These are phyloP conservation scores for Exocentrus adspersus DNA, from an alignment of 2,888 invertebrate genomes.

Conservation along the genomic window DNA sequence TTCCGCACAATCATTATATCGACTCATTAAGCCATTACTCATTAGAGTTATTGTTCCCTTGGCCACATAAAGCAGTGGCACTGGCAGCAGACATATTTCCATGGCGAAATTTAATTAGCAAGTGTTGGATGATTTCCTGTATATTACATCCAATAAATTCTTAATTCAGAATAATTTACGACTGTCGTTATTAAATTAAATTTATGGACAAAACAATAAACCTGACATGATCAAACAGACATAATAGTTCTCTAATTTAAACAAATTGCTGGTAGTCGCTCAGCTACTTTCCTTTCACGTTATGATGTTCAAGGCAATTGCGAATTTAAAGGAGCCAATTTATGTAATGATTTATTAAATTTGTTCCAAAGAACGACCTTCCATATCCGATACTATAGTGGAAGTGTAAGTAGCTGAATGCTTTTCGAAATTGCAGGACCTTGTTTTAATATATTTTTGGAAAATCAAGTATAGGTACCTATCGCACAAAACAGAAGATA, in stretches of 20 bases:
- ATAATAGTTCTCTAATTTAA: background rate
- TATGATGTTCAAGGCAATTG: background rate
- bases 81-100: no score
- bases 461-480: no score
- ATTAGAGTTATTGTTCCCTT: background rate
- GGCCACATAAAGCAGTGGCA: background rate
- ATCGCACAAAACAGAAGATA: no score
- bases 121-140: background rate
- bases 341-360: background rate
- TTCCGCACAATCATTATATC: background rate
- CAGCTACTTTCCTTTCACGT: background rate
- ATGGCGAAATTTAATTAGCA: background rate
- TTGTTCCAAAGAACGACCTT: background rate
- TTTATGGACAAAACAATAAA: background rate
- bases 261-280: background rate
- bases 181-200: background rate
- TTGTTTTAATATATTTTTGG: no score
- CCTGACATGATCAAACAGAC: background rate
- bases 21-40: background rate
- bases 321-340: slow-evolving; percentile 1
- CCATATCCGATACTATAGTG: no score
- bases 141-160: background rate
- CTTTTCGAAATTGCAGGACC: no score
- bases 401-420: no score
- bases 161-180: background rate